Conservation (phyloP, 1,140 invertebrate species). For the Apis cerana region DNA sequence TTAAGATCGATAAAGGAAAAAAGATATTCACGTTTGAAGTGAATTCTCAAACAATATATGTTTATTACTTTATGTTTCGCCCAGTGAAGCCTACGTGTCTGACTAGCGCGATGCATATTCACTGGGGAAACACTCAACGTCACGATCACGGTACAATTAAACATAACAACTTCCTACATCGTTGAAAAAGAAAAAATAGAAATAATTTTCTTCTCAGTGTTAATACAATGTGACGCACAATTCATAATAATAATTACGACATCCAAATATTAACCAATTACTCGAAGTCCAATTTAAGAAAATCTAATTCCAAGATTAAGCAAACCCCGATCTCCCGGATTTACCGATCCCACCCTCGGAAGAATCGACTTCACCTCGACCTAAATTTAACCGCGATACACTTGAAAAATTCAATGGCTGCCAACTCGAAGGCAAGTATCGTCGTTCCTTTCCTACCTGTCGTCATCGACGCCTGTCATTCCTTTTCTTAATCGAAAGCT, state of each 20-base stretch:
- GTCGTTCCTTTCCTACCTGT: not conserved
- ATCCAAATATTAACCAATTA: not conserved
- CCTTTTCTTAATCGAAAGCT: constrained; percentile 32
- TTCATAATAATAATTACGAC: not conserved
- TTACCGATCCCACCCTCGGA: not conserved
- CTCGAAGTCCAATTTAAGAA: not conserved
- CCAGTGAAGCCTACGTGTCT: not conserved
- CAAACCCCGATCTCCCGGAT: not conserved
- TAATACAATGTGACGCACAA: no score
- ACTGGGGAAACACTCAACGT: constrained; percentile 14
- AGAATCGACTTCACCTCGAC: not conserved
- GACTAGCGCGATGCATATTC: not conserved
- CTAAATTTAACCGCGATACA: not conserved
- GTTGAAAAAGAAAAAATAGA: not conserved
- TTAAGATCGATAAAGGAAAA: not conserved
- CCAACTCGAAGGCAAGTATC: not conserved
- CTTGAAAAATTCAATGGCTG: constrained; percentile 3
- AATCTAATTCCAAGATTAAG: not conserved
- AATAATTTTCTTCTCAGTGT: not conserved
- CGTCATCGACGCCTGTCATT: constrained; percentile 8
- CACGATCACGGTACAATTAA: not conserved
- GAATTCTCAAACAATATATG: not conserved
- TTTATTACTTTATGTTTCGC: no score
- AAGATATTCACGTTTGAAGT: not conserved
- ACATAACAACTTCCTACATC: not conserved